Conservation (phyloP, 53 echinoderm and acorn worm genomes). For the Henricia sp. region DNA sequence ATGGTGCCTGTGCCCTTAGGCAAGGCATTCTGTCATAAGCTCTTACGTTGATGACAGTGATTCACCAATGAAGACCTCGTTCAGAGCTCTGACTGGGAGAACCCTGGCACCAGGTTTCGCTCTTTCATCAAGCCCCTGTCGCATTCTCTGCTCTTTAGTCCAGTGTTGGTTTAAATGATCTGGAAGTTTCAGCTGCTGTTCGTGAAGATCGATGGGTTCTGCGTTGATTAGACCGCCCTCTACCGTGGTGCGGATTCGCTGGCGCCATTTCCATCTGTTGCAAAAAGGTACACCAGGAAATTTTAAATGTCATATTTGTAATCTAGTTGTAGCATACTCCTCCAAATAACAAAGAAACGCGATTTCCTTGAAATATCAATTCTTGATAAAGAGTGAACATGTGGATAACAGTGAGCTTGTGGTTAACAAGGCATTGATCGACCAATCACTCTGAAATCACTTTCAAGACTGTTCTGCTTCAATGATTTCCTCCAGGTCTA, state of each 20-base stretch:
- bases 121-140: constrained; percentile 62
- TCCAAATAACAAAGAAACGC: too few species aligned
- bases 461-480: too few species aligned
- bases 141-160: constrained; percentile 56
- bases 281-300: too few species aligned
- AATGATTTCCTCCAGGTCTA: too few species aligned
- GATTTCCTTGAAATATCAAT: too few species aligned
- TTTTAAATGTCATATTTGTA: too few species aligned
- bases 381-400: too few species aligned
- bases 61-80: constrained; percentile 97
- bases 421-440: too few species aligned
- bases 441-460: too few species aligned
- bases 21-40: too few species aligned
- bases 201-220: constrained; percentile 94
- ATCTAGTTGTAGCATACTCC: too few species aligned
- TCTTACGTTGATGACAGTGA: constrained; percentile 92
- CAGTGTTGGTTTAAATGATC: constrained; percentile 75
- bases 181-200: constrained; percentile 83
- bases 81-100: constrained; percentile 86
- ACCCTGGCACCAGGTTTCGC: constrained; percentile 69
- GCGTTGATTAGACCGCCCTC: constrained; percentile 78
- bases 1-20: not conserved
- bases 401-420: too few species aligned
- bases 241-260: constrained; percentile 87
- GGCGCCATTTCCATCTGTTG: constrained; percentile 91